These are phyloP conservation scores for Epizoanthus rinbou DNA, from an alignment of 92 coral and sea anemone genomes.

Conservation along the genomic window DNA sequence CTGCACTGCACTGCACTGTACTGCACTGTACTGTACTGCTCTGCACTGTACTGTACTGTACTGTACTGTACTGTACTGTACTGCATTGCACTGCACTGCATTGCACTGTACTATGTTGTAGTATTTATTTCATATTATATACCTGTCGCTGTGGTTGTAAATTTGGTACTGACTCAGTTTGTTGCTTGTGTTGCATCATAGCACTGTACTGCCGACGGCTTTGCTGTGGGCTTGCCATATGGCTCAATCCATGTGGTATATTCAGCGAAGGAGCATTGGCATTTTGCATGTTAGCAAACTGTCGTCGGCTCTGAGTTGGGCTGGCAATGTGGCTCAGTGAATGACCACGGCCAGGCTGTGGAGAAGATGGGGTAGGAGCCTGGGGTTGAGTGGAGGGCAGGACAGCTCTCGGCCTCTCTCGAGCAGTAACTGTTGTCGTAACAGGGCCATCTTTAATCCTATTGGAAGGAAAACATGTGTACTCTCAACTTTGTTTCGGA, in stretches of 20 bases:
- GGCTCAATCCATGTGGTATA: conserved; percentile 58
- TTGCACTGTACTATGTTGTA: too few relatives aligned
- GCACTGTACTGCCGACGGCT: conserved; percentile 59
- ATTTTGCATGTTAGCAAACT: conserved; percentile 67
- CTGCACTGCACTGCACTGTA: too few relatives aligned
- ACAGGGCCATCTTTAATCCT: conserved; percentile 89
- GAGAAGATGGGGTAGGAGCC: conserved; percentile 33
- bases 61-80: too few relatives aligned
- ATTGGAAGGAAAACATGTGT: conserved; percentile 15
- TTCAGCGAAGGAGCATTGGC: conserved; percentile 44
- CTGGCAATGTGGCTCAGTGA: conserved; percentile 82
- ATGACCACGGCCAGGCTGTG: conserved; percentile 19
- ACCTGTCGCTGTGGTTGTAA: conserved; percentile 3
- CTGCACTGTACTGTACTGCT: too few relatives aligned
- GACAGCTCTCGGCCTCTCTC: conserved; percentile 90
- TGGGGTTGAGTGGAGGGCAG: conserved; percentile 59
- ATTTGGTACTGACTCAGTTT: background rate
- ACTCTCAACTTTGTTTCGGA: too few relatives aligned
- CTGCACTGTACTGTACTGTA: too few relatives aligned
- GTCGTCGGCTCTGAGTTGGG: conserved; percentile 82
- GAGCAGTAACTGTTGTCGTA: conserved; percentile 87
- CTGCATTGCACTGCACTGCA: too few relatives aligned
- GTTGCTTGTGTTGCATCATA: conserved; percentile 47
- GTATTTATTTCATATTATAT: too few relatives aligned
- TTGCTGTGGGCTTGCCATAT: conserved; percentile 85